Conservation (phyloP, 2,888 invertebrate genomes). For the Bombylius discolor region DNA sequence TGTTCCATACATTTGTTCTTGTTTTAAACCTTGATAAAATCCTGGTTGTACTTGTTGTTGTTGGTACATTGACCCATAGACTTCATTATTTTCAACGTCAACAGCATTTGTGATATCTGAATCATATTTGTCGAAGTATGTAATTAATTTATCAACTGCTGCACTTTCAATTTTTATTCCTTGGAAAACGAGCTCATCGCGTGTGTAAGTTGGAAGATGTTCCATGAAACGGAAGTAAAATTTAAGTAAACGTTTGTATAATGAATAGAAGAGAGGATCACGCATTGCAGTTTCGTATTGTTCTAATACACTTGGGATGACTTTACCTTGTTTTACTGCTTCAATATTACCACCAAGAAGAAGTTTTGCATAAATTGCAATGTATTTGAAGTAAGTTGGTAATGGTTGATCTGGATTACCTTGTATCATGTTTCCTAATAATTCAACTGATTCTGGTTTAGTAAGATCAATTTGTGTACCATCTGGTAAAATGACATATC, state of each 20-base stretch:
- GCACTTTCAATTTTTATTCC: constrained; percentile 51
- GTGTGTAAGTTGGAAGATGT: constrained; percentile 47
- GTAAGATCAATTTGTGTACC: constrained; percentile 46
- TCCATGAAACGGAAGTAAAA: constrained; percentile 47
- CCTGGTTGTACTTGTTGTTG: not conserved
- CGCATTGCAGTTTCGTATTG: constrained; percentile 52
- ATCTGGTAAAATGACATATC: constrained; percentile 36
- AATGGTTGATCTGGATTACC: constrained; percentile 42
- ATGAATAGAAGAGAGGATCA: constrained; percentile 59
- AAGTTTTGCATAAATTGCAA: constrained; percentile 43
- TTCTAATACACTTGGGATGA: constrained; percentile 40
- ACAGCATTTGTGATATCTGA: constrained; percentile 43
- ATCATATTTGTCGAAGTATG: constrained; percentile 56
- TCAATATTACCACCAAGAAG: constrained; percentile 40
- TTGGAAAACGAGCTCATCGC: constrained; percentile 47
- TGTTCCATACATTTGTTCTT: not conserved
- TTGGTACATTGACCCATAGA: not conserved
- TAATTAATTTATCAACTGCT: constrained; percentile 49
- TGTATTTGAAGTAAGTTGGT: constrained; percentile 42
- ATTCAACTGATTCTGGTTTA: constrained; percentile 47
- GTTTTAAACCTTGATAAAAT: too few relatives aligned
- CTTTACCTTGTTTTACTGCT: constrained; percentile 15
- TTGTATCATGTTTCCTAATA: constrained; percentile 52
- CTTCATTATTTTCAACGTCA: constrained; percentile 22
- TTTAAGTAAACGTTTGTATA: constrained; percentile 48